Conservation (phyloP, 2,888 invertebrate species). For the Neoaliturus tenellus region DNA sequence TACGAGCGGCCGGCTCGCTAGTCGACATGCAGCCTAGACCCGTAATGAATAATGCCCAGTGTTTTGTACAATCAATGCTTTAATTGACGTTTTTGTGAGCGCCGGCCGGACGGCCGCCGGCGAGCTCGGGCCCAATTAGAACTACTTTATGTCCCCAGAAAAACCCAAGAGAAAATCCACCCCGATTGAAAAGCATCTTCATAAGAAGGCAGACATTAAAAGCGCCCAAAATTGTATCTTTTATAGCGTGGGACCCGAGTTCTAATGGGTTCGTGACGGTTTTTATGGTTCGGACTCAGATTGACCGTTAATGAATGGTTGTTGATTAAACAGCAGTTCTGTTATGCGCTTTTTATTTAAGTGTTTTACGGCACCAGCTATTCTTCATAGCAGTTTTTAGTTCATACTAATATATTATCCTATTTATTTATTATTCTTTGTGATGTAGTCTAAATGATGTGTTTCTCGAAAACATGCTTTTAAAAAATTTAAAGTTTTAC, state of each 20-base stretch:
- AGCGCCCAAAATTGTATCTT: background rate
- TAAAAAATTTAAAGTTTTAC: no score
- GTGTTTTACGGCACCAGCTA: no score
- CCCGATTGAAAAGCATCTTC: constrained; percentile 11
- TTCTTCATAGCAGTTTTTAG: no score
- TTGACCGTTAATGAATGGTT: no score
- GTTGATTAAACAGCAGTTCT: no score
- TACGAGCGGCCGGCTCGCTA: background rate
- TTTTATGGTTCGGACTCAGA: background rate
- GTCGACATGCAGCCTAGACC: background rate
- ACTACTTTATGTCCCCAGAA: constrained; percentile 23
- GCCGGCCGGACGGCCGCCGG: background rate
- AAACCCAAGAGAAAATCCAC: constrained; percentile 16
- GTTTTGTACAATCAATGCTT: constrained; percentile 36
- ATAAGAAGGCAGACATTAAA: background rate
- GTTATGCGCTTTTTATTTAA: no score
- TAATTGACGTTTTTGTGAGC: constrained; percentile 42
- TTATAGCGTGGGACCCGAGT: background rate
- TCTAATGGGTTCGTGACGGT: background rate
- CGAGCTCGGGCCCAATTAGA: background rate
- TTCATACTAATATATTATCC: no score
- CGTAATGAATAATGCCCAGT: constrained; percentile 35
- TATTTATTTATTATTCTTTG: no score
- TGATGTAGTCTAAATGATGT: no score
- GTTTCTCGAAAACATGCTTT: no score